Base-by-base conservation (phyloP, 2,113 vertebrate genomes). In the Corythoichthys haematopterus region DNA sequence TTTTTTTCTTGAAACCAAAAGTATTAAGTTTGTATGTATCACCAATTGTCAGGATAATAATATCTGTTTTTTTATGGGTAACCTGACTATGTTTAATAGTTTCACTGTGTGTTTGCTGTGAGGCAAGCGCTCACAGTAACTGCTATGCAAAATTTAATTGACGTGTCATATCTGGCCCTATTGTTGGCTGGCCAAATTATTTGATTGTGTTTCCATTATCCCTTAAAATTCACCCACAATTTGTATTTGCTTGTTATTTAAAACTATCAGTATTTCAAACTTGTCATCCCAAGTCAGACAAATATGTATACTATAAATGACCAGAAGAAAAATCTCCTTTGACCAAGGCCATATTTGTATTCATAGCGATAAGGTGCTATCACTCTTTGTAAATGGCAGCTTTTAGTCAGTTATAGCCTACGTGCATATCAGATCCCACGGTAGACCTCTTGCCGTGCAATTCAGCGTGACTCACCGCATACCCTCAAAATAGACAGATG, bases 401-500 rank as follows among this genome's bases (percentile, higher is more conserved):
- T 82, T 74, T 87, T 81, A 78, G 60, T 86, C 83, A 76, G 69
- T 77, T 75, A 74, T 65, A 71, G 68, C 69, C 20, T 55, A 47
- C 76, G 70, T 61, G 70, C 71, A 74, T 85, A 82, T 78, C 70
- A 66, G 65, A 62, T 78, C 68, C 84, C 62, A 60, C 64, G 66
- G 51, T 57, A 38, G 65, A 38, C 75, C 69, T 78, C 84, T 84
- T 60, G 80, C 77, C 65, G 85, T 3, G 75, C 71, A 35, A 72
- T 76, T 15, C 85, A 76, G 78, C 62, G 47, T 85, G 86, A 83
- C 86, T 88, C 82, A 68, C 65, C 67, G 65, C 80, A 79, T 78
- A 69, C 69, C 72, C 77, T 75, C 78, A 67, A 82, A 83, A 83
- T 82, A 86, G 87, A 83, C 89, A 90, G 87, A 90, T 91, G 89